These are phyloP conservation scores for Ferdinandea cuprea DNA, from an alignment of 2,888 invertebrate species.

Conservation along the genomic window DNA sequence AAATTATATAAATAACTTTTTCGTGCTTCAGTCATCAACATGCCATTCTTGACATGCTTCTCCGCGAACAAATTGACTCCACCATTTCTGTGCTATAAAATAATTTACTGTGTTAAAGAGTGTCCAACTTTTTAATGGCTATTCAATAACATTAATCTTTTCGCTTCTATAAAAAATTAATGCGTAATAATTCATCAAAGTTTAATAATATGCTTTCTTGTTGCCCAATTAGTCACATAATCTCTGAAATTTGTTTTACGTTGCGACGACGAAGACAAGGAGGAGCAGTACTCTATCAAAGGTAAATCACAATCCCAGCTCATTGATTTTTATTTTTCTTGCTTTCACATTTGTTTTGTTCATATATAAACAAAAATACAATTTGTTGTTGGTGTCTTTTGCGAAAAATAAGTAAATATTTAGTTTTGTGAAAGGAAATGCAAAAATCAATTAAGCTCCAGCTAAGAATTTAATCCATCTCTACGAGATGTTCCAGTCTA, in stretches of 20 bases:
- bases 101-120: slow-evolving; percentile 54
- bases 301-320: slow-evolving; percentile 23
- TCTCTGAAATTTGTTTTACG: slow-evolving; percentile 9
- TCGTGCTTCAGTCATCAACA: slow-evolving; percentile 12
- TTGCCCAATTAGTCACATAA: slow-evolving; percentile 1
- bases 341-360: neutral
- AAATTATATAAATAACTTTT: neutral
- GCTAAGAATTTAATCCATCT: slow-evolving; percentile 36
- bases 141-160: slow-evolving; percentile 44
- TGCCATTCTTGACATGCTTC: slow-evolving; percentile 22
- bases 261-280: no score
- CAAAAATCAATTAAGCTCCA: slow-evolving; percentile 58
- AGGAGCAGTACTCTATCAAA: slow-evolving; percentile 24
- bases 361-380: slow-evolving; percentile 8
- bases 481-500: slow-evolving; percentile 11
- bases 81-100: slow-evolving; percentile 36
- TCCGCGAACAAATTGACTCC: slow-evolving; percentile 2
- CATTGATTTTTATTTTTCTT: slow-evolving; percentile 55
- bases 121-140: slow-evolving; percentile 56
- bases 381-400: neutral
- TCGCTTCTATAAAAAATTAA: slow-evolving; percentile 10
- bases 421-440: neutral
- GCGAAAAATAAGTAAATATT: neutral
- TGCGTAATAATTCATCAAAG: neutral
- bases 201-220: slow-evolving; percentile 1